Conservation (phyloP, 35 echinoderm and acorn worm species). For the Heliocidaris tuberculata region DNA sequence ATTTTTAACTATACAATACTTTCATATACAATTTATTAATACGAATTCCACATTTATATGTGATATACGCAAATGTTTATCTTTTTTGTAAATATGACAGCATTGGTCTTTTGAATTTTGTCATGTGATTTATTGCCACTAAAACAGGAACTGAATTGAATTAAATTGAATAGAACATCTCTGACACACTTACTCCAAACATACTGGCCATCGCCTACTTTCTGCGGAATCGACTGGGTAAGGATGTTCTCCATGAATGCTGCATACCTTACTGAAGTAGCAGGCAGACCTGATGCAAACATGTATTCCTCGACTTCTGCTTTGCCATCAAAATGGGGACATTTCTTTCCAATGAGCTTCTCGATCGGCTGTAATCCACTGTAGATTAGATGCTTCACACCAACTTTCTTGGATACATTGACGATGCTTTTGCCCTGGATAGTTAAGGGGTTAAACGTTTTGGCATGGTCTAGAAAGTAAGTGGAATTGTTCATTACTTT, state of each 20-base stretch:
- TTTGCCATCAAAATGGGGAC: slow-evolving; percentile 56
- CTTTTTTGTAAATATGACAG: too few relatives aligned
- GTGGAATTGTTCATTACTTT: too few relatives aligned
- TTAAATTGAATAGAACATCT: too few relatives aligned
- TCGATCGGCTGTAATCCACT: slow-evolving; percentile 31
- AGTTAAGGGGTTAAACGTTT: too few relatives aligned
- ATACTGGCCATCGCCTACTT: slow-evolving; percentile 1
- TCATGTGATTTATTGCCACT: too few relatives aligned
- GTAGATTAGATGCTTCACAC: slow-evolving; percentile 51
- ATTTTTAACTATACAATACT: too few relatives aligned
- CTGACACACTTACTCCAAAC: slow-evolving; percentile 27
- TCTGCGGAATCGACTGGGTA: not conserved
- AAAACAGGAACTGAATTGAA: too few relatives aligned
- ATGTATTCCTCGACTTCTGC: slow-evolving; percentile 54
- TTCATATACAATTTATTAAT: too few relatives aligned
- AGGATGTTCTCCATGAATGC: slow-evolving; percentile 54
- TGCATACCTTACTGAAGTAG: slow-evolving; percentile 35
- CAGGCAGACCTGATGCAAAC: slow-evolving; percentile 43
- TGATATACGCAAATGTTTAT: too few relatives aligned
- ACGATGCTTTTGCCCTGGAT: slow-evolving; percentile 46
- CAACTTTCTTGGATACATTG: slow-evolving; percentile 48
- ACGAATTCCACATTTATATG: too few relatives aligned
- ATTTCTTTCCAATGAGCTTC: slow-evolving; percentile 6
- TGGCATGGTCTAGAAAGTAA: too few relatives aligned
- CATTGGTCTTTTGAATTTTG: too few relatives aligned